Conservation (phyloP, 2,888 invertebrate genomes). For the Drosophila formosana region DNA sequence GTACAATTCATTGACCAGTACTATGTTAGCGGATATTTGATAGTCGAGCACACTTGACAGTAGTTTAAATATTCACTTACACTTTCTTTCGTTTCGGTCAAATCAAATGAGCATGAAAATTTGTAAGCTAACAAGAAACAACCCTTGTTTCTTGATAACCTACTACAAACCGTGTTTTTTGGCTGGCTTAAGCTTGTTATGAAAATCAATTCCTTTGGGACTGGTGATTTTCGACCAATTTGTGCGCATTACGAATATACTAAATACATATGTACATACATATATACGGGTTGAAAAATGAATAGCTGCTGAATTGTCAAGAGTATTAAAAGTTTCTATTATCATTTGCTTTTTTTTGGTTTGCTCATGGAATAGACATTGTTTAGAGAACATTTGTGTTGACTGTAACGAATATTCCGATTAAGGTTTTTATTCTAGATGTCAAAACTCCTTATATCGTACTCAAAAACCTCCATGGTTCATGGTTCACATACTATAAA, state of each 20-base stretch:
- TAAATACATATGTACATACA: conserved; percentile 9
- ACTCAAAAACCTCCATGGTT: no score
- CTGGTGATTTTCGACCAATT: conserved; percentile 71
- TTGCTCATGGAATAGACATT: background rate
- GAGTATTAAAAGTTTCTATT: conserved; percentile 12
- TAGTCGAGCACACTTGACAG: background rate
- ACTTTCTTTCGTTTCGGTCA: conserved; percentile 14
- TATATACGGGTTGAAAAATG: conserved; percentile 1
- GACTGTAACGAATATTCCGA: background rate
- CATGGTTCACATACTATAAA: no score
- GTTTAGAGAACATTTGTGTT: background rate
- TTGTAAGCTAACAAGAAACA: conserved; percentile 20
- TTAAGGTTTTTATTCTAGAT: no score
- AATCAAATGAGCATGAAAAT: conserved; percentile 53
- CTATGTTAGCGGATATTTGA: background rate
- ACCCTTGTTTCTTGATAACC: conserved; percentile 43
- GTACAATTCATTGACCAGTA: no score
- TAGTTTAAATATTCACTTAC: background rate
- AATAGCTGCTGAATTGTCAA: background rate
- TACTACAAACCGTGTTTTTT: conserved; percentile 17
- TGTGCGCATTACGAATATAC: conserved; percentile 60
- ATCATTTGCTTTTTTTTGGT: background rate
- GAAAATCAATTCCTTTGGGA: conserved; percentile 59
- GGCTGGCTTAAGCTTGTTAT: conserved; percentile 48
- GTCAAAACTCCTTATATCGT: no score